Evolutionary conservation across 2,888 invertebrate species (phyloP).

Genomic region (Lycophotia porphyrea): DNA sequence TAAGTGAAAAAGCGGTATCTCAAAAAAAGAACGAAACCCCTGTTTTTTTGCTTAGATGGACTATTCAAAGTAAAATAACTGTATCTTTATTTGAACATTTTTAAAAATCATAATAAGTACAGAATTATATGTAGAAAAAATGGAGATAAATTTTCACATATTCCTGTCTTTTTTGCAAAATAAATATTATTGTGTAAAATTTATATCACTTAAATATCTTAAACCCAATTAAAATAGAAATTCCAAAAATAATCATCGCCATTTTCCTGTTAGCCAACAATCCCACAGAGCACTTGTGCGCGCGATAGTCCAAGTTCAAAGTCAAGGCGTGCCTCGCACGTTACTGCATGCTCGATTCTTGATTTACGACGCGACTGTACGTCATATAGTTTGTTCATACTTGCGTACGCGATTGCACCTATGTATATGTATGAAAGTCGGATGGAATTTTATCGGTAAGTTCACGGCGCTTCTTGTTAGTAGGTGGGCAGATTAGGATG

Average conservation of each 20-base stretch:
- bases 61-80: not conserved
- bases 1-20: not conserved
- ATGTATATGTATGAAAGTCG: slow-evolving; percentile 42
- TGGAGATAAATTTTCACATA: not conserved
- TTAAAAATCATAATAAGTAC: no score
- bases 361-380: slow-evolving; percentile 78
- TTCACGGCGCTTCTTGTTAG: slow-evolving; percentile 11
- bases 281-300: slow-evolving; percentile 67
- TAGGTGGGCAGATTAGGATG: slow-evolving; percentile 3
- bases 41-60: not conserved
- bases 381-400: slow-evolving; percentile 58
- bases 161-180: not conserved
- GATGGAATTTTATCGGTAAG: slow-evolving; percentile 54
- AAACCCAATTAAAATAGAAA: not conserved
- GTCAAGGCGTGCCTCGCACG: slow-evolving; percentile 81
- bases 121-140: no score
- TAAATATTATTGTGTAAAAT: not conserved
- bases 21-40: not conserved
- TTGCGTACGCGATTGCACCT: slow-evolving; percentile 47
- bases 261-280: slow-evolving; percentile 30
- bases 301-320: slow-evolving; percentile 80
- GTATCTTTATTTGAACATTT: not conserved
- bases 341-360: slow-evolving; percentile 73
- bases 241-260: not conserved
- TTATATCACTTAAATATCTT: not conserved